phyloP scores from a whole-genome alignment of 2,888 invertebrate species.

The Megalurothrips usitatus region DNA sequence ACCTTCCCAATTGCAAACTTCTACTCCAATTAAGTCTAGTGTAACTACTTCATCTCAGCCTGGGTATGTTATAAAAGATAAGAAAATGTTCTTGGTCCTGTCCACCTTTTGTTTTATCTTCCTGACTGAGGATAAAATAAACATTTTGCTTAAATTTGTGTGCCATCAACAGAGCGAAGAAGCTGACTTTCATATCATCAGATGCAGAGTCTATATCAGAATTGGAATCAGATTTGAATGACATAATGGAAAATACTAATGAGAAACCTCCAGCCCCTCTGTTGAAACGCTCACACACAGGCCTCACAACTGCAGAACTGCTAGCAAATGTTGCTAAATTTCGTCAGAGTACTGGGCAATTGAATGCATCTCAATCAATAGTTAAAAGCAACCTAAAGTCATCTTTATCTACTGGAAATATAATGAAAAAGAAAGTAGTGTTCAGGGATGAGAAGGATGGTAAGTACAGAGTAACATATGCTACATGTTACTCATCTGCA shows the following conservation, averaged over 20 bases:
- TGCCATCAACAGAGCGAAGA: background rate
- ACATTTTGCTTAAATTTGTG: background rate
- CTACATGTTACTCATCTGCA: background rate
- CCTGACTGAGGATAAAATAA: background rate
- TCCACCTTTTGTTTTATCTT: background rate
- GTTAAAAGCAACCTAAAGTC: conserved; percentile 1
- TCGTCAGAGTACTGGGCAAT: background rate
- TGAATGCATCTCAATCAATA: background rate
- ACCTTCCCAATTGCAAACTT: background rate
- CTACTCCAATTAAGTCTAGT: conserved; percentile 1
- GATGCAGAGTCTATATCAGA: conserved; percentile 5
- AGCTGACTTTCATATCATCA: background rate
- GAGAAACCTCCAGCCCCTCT: background rate
- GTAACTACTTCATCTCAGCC: background rate
- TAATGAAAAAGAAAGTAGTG: background rate
- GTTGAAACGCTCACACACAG: background rate
- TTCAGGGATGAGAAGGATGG: conserved; percentile 17
- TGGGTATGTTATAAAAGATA: too few relatives aligned
- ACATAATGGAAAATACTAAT: conserved; percentile 9
- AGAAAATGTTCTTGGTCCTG: background rate
- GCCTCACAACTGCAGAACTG: background rate
- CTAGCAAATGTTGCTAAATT: conserved; percentile 11
- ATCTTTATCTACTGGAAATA: background rate
- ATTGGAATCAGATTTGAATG: background rate
- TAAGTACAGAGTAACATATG: background rate